These are phyloP conservation scores for Lophius piscatorius DNA, from an alignment of 2,113 vertebrate genomes.

Conservation along the genomic window DNA sequence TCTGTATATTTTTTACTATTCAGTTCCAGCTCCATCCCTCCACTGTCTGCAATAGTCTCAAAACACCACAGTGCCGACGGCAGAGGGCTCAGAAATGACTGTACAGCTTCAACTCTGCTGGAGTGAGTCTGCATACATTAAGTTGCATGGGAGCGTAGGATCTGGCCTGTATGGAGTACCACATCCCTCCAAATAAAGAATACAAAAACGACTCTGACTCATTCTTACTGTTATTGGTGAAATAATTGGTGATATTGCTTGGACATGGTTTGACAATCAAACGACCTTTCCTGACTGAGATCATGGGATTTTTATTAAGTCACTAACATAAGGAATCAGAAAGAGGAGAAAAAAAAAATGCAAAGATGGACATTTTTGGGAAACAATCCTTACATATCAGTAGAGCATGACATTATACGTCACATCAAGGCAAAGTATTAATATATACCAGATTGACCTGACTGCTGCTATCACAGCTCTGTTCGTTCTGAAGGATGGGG, in stretches of 20 bases:
- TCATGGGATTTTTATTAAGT: neutral
- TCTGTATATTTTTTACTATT: constrained; percentile 64
- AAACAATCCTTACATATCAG: too few species aligned
- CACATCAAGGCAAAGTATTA: constrained; percentile 22
- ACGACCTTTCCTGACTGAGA: neutral
- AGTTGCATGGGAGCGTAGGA: constrained; percentile 53
- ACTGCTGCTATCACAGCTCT: constrained; percentile 23
- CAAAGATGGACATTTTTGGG: neutral
- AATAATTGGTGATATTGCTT: constrained; percentile 14
- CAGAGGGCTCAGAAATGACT: constrained; percentile 62
- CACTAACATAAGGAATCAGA: neutral
- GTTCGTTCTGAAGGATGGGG: constrained; percentile 59
- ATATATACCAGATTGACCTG: constrained; percentile 16
- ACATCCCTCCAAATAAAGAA: constrained; percentile 57
- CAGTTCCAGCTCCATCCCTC: constrained; percentile 45
- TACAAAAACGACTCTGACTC: constrained; percentile 54
- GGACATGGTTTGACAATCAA: constrained; percentile 3
- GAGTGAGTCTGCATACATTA: constrained; percentile 68
- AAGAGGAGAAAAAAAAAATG: neutral
- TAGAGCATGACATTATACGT: constrained; percentile 1
- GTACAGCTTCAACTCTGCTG: constrained; percentile 50
- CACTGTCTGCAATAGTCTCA: constrained; percentile 57
- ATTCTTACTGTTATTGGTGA: constrained; percentile 15
- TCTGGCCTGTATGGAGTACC: constrained; percentile 54
- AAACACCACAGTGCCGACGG: constrained; percentile 56